Base-by-base conservation (phyloP, 2,113 vertebrate species). In the Vombatus ursinus region DNA sequence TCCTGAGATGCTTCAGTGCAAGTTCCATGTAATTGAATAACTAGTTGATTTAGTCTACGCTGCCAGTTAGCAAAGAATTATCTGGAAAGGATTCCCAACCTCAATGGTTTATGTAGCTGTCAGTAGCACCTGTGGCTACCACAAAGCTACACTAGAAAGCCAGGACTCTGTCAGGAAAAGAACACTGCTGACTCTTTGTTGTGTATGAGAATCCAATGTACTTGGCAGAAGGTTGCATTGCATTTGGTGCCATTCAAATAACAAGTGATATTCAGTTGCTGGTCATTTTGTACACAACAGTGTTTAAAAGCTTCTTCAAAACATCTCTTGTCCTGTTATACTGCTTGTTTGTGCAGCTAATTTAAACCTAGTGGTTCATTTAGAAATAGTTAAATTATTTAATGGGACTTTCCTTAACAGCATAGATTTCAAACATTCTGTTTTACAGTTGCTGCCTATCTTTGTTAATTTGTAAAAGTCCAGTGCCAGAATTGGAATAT, bases 171-270 rank as follows among this genome's bases (percentile, higher is more conserved):
- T 51, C 50, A 3, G 12, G 37, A 16, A 84, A 95, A 93, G 91
- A 92, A 93, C 97, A 95, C 89, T 31, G 7, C 91, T 98, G 96
- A 44, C 19, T 49, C 48, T 49, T 49, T 77, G 37, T 84, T 84
- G 19, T 44, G 1, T 84, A 47, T 12, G 94, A 94, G 91, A 98
- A 95, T 95, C 61, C 49, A 90, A 23, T 48, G 50, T 96, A 97
- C 96, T 96, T 96, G 90, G 94, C 94, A 96, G 48, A 53, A 11
- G 52, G 28, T 95, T 94, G 9, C 93, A 23, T 90, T 96, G 37
- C 2, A 0, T 53, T 84, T 44, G 92, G 31, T 90, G 44, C 3
- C 24, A 91, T 84, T 95, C 0, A 8, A 0, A 92, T 91, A 94
- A 9, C 84, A 52, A 8, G 90, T 90, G 44, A 94, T 0, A 47